Percentiles rank a stretch among this genome's conserved stretches.
phyloP scores from a whole-genome alignment of 2,888 invertebrate species.

The Hirtodrosophila alboralis region DNA sequence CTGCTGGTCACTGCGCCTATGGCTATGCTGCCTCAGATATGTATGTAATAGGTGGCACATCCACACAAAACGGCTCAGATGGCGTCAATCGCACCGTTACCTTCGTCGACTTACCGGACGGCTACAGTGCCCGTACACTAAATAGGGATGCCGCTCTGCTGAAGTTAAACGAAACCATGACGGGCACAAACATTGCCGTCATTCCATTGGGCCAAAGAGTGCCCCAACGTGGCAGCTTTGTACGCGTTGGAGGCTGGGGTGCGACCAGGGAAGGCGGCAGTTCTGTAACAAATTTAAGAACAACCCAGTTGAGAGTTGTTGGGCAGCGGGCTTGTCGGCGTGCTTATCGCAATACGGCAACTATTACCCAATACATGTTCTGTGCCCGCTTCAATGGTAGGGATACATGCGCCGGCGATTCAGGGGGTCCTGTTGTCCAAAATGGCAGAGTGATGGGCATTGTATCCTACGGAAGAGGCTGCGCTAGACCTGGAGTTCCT shows the following conservation, averaged over 20 bases:
- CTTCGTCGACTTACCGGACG: slow-evolving; percentile 4
- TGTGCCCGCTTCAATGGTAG: slow-evolving; percentile 50
- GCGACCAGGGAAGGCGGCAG: slow-evolving; percentile 35
- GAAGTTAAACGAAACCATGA: slow-evolving; percentile 32
- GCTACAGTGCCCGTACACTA: slow-evolving; percentile 21
- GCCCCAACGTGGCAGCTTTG: slow-evolving; percentile 13
- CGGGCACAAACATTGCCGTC: slow-evolving; percentile 50
- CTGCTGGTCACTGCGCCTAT: slow-evolving; percentile 68
- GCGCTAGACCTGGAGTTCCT: slow-evolving; percentile 86
- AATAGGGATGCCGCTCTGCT: slow-evolving; percentile 65
- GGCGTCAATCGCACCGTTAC: slow-evolving; percentile 37
- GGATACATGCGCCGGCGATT: slow-evolving; percentile 80
- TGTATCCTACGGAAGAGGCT: slow-evolving; percentile 85
- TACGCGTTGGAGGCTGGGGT: slow-evolving; percentile 70
- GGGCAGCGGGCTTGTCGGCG: neutral
- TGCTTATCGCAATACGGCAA: slow-evolving; percentile 21
- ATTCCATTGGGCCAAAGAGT: slow-evolving; percentile 36
- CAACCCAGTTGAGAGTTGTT: slow-evolving; percentile 28
- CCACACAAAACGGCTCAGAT: slow-evolving; percentile 35
- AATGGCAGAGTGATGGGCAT: slow-evolving; percentile 85
- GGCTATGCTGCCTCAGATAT: slow-evolving; percentile 22
- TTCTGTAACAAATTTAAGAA: slow-evolving; percentile 31
- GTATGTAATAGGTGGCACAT: slow-evolving; percentile 57
- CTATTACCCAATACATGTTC: slow-evolving; percentile 63
- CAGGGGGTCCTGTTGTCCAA: slow-evolving; percentile 66